phyloP scores from a whole-genome alignment of 2,113 vertebrate species.

The Choloepus hoffmanni region DNA sequence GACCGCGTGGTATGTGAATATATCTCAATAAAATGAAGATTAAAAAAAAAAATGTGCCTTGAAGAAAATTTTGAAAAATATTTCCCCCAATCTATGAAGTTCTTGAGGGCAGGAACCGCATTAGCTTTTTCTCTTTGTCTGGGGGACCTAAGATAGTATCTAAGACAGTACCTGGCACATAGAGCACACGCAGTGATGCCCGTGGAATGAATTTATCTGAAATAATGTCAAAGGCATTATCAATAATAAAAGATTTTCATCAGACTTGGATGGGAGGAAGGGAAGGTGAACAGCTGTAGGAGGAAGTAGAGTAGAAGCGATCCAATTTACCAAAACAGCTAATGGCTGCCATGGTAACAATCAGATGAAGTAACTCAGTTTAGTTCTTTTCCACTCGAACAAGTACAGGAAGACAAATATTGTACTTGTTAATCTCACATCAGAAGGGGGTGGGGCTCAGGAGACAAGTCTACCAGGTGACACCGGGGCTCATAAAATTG shows the following conservation, averaged over 20 bases:
- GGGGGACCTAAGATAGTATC: not conserved
- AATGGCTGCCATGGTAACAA: slow-evolving; percentile 62
- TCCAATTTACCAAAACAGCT: slow-evolving; percentile 67
- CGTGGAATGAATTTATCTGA: no score
- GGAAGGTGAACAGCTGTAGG: slow-evolving; percentile 40
- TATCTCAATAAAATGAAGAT: no score
- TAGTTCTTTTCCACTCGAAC: slow-evolving; percentile 63
- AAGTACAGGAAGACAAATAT: slow-evolving; percentile 71
- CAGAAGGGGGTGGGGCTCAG: slow-evolving; percentile 22
- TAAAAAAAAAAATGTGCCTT: no score
- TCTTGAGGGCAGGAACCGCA: not conserved
- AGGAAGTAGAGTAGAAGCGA: slow-evolving; percentile 60
- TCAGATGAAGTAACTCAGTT: slow-evolving; percentile 60
- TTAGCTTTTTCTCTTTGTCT: not conserved
- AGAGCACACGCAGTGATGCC: no score
- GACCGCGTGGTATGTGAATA: no score
- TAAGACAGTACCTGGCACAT: not conserved
- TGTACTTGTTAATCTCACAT: slow-evolving; percentile 65
- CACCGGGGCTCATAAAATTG: not conserved
- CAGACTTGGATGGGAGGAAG: not conserved
- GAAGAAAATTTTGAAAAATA: slow-evolving; percentile 30
- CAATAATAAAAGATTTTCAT: slow-evolving; percentile 5
- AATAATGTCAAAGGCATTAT: slow-evolving; percentile 36
- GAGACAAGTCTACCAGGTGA: slow-evolving; percentile 54
- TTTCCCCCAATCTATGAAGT: not conserved